Evolutionary conservation across 2,888 invertebrate species (phyloP), one percentile per base, ranked within the genome.

Genomic region (Nomada fucata): DNA sequence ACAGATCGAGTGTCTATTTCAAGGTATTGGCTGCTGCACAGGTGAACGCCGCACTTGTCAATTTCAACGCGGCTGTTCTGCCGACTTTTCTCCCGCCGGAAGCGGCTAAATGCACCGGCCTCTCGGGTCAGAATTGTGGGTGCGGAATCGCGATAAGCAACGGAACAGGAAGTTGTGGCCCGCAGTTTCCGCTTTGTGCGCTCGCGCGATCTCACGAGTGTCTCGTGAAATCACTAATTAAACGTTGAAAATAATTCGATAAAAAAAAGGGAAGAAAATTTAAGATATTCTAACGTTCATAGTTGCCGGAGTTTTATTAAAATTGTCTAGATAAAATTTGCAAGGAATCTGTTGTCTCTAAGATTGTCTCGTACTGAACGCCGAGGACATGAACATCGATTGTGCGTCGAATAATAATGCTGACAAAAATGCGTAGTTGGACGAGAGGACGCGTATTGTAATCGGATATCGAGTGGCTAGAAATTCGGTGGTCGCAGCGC

Each of bases 131-230:
- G 50, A 59, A 81, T 55, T 29, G 73, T 79, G 82, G 74, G 69
- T 59, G 78, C 69, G 74, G 76, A 79, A 85, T 75, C 70, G 75
- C 44, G 85, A 86, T 85, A 79, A 73, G 68, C 63, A 73, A 76
- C 70, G 79, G 47, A 65, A 86, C 86, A 76, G 86, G 86, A 87
- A 85, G 85, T 75, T 59, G 83, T 60, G 65, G 70, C 26, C 76
- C 57, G 60, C 18, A 82, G 74, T 76, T 76, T 79, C 79, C 85
- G 87, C 72, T 42, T 53, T 29, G 65, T 61, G 26, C 36, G 70
- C 47, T 68, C 13, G 52, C 52, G 44, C 20, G 72, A 18, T 61
- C 53, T 23, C 42, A n/a, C n/a, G 42, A 20, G 15, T n/a, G 18
- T 42, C 10, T 44, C 29, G 3, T 7, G 53, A 55, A 23, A 11